A percentile compares a stretch with the other conserved stretches of the same genome.
These are phyloP conservation scores for Drosophila neocordata DNA, from an alignment of 1,140 invertebrate species.

Conservation along the genomic window DNA sequence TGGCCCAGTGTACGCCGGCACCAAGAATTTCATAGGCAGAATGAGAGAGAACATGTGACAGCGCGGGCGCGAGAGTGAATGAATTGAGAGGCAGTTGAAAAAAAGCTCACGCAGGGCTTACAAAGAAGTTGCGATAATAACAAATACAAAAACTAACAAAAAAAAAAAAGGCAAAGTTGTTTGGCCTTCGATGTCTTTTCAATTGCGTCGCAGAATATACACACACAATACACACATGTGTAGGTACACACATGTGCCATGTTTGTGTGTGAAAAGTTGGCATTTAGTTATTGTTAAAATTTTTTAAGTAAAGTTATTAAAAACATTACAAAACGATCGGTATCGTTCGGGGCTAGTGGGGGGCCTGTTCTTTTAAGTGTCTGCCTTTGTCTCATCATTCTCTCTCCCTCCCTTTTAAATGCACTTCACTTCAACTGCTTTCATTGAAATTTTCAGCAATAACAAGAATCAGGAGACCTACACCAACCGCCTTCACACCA, in stretches of 20 bases:
- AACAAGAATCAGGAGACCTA: constrained; percentile 30
- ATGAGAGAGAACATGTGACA: constrained; percentile 13
- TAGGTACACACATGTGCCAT: constrained; percentile 9
- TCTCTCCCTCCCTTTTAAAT: not conserved
- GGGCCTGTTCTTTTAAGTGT: constrained; percentile 16
- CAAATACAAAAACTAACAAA: constrained; percentile 60
- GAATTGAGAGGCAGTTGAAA: constrained; percentile 19
- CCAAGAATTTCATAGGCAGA: constrained; percentile 8
- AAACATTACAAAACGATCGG: constrained; percentile 32
- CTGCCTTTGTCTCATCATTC: not conserved
- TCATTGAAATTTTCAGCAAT: constrained; percentile 8
- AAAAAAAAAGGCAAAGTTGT: constrained; percentile 72
- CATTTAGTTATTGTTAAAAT: constrained; percentile 49
- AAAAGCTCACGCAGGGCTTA: constrained; percentile 19
- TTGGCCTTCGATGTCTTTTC: constrained; percentile 80
- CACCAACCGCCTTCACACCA: constrained; percentile 10
- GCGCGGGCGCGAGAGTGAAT: constrained; percentile 17
- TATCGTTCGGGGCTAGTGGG: not conserved
- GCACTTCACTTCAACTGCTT: constrained; percentile 23
- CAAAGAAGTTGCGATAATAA: constrained; percentile 66
- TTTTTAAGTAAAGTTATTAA: constrained; percentile 41
- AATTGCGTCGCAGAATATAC: constrained; percentile 78
- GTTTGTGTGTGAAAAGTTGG: constrained; percentile 44
- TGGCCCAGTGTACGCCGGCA: constrained; percentile 44
- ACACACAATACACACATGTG: constrained; percentile 28